These are phyloP conservation scores for Lapara coniferarum DNA, from an alignment of 2,888 invertebrate species.

Conservation along the genomic window DNA sequence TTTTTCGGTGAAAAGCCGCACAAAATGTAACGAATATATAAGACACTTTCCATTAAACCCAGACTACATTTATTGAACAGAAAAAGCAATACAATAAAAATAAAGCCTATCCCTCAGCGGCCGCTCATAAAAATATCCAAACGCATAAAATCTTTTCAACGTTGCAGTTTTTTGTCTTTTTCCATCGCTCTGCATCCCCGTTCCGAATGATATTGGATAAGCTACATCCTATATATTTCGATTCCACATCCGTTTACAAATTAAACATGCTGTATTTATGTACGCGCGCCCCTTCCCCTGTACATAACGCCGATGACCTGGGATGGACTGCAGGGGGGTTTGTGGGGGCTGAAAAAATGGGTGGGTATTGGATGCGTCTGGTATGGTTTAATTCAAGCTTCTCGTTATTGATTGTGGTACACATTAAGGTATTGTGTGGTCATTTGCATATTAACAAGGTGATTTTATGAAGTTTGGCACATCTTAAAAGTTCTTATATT, in stretches of 20 bases:
- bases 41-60: slow-evolving; percentile 1
- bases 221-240: slow-evolving; percentile 62
- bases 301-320: slow-evolving; percentile 28
- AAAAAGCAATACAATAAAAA: slow-evolving; percentile 19
- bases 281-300: slow-evolving; percentile 43
- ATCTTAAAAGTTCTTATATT: too few species aligned
- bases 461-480: too few species aligned
- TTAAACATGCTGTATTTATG: slow-evolving; percentile 68
- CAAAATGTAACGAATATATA: not conserved
- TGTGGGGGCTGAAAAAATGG: slow-evolving; percentile 7
- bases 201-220: slow-evolving; percentile 58
- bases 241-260: slow-evolving; percentile 73
- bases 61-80: slow-evolving; percentile 19
- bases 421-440: not conserved
- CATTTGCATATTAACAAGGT: too few species aligned
- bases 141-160: slow-evolving; percentile 53
- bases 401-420: not conserved
- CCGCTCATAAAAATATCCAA: slow-evolving; percentile 57
- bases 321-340: slow-evolving; percentile 24
- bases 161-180: slow-evolving; percentile 48
- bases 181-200: slow-evolving; percentile 51
- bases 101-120: slow-evolving; percentile 31
- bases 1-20: not conserved
- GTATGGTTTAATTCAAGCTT: not conserved
- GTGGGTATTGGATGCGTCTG: not conserved